Percentiles rank a stretch among this genome's conserved stretches.
Evolutionary conservation across 2,888 invertebrate species (phyloP).

Genomic region (Schizaphis graminum): DNA sequence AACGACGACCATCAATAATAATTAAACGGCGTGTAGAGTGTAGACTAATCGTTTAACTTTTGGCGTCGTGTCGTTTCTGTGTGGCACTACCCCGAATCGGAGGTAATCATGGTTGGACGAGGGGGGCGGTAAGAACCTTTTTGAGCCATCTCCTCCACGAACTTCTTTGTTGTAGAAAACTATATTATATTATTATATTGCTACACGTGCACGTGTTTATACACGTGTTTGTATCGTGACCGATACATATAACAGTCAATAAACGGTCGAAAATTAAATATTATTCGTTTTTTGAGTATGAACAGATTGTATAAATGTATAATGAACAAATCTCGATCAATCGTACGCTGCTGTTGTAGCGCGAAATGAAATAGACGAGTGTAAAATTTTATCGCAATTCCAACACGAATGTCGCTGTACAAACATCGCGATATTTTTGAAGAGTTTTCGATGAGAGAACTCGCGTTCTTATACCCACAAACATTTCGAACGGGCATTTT

Average conservation of each 20-base stretch:
- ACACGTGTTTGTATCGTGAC: not conserved
- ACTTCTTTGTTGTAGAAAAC: not conserved
- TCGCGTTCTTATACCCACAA: not conserved
- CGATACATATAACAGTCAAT: not conserved
- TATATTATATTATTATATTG: not conserved
- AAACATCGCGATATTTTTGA: not conserved
- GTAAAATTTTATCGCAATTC: not conserved
- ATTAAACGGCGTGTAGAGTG: slow-evolving; percentile 25
- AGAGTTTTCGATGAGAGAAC: not conserved
- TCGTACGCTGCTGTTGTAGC: not conserved
- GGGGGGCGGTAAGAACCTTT: not conserved
- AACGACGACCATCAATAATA: slow-evolving; percentile 35
- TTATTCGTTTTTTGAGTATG: not conserved
- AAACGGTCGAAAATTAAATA: not conserved
- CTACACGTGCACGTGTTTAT: not conserved
- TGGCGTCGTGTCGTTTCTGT: slow-evolving; percentile 1
- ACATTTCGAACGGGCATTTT: not conserved
- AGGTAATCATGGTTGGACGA: not conserved
- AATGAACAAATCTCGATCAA: not conserved
- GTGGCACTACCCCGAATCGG: not conserved
- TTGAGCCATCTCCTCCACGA: not conserved
- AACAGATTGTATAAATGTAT: not conserved
- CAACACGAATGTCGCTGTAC: not conserved
- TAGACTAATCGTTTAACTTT: slow-evolving; percentile 31
- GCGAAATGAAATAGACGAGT: not conserved